Evolutionary conservation across 2,113 vertebrate species (phyloP), one percentile per base, ranked within the genome.

Genomic region (Plotosus lineatus): DNA sequence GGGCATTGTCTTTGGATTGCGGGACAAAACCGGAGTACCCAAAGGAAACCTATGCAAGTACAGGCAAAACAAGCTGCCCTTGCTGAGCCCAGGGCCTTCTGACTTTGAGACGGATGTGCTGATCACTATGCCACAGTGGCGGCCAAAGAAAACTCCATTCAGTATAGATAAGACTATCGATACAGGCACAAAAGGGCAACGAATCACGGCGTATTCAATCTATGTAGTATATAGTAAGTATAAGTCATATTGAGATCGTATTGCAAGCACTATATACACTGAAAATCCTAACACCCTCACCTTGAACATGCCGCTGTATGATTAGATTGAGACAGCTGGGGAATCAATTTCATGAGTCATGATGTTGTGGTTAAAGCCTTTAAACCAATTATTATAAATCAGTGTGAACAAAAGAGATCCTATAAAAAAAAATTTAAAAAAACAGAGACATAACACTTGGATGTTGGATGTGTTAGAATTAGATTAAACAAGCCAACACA

Each of bases 361-460:
- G 3, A 15, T 71, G 68, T 48, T 46, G 68, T 26, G 48, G n/a
- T 48, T 31, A 15, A 31, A 44, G 65, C 44, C 42, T 31, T 71
- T 71, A 48, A 48, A 31, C 14, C 44, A 71, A 71, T 71, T 71
- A 48, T 31, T 31, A 9, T 8, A 31, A 31, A 71, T 71, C n/a
- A 19, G 26, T 71, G n/a, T 26, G 65, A 69, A 69, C 40, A 69
- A 68, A 68, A 46, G 23, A 26, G 65, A 68, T 42, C 65, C 23
- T 42, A 68, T 42, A 36, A 42, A 68, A 68, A 66, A 63, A 11
- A n/a, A n/a, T n/a, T n/a, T n/a, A n/a, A n/a, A n/a, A n/a, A n/a
- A n/a, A 21, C 36, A 36, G 8, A 65, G 17, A 46, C 40, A 69
- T 12, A 26, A 14, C 38, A 11, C 42, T 3, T 68, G 11, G 19